Conservation (phyloP, 1,140 invertebrate genomes). For the Hermatobates lingyangjiaoensis region DNA sequence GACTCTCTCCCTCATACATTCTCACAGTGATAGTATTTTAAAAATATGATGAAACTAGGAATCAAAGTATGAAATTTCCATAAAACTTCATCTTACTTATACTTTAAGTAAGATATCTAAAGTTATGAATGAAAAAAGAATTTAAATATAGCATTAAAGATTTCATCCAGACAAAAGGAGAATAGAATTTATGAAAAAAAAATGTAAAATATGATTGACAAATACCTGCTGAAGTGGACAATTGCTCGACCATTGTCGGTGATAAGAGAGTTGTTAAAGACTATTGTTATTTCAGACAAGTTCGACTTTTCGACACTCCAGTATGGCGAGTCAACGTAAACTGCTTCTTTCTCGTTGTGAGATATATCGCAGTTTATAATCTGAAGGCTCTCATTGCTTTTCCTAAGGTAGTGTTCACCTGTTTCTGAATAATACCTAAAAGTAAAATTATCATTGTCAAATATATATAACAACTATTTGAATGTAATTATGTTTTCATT, state of each 20-base stretch:
- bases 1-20: too few relatives aligned
- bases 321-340: conserved; percentile 61
- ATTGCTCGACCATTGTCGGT: conserved; percentile 69
- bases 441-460: background rate
- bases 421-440: conserved; percentile 53
- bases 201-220: background rate
- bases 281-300: conserved; percentile 63
- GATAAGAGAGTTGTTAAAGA: conserved; percentile 67
- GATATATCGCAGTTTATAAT: conserved; percentile 60
- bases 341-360: conserved; percentile 55
- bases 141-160: too few relatives aligned
- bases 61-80: too few relatives aligned
- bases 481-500: too few relatives aligned
- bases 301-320: conserved; percentile 67
- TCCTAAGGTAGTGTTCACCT: conserved; percentile 65
- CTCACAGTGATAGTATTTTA: too few relatives aligned
- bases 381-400: conserved; percentile 71
- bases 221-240: conserved; percentile 50
- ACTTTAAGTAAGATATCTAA: background rate
- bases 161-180: too few relatives aligned
- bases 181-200: too few relatives aligned
- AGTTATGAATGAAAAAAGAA: too few relatives aligned
- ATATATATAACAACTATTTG: background rate
- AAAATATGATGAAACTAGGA: too few relatives aligned
- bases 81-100: too few relatives aligned